Evolutionary conservation across 2,113 vertebrate species (phyloP).

Genomic region (Microcebus tavaratra): DNA sequence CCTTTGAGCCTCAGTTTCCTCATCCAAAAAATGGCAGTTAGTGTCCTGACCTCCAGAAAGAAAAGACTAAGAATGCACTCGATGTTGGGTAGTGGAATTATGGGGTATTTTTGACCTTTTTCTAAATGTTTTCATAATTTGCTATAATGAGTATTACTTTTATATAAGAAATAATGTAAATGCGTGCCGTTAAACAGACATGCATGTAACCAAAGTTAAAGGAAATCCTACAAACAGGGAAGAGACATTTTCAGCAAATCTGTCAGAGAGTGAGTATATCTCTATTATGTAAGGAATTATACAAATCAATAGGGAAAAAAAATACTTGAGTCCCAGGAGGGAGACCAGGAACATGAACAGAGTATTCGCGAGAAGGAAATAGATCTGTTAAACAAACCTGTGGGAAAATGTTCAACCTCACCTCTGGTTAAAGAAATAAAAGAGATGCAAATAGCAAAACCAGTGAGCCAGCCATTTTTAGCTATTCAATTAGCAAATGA

Average conservation of each 20-base stretch:
- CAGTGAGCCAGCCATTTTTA: background rate
- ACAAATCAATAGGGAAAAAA: background rate
- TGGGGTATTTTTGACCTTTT: background rate
- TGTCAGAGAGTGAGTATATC: background rate
- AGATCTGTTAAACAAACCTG: background rate
- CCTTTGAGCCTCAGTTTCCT: background rate
- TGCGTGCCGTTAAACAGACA: background rate
- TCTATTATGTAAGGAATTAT: background rate
- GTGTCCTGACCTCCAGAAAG: background rate
- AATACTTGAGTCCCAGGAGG: background rate
- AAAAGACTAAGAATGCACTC: background rate
- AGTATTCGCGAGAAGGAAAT: background rate
- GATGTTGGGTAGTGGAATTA: too few relatives aligned
- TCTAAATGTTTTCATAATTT: background rate
- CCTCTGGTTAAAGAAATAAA: background rate
- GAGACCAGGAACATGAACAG: background rate
- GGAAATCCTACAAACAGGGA: background rate
- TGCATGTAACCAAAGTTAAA: background rate
- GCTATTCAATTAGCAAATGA: background rate
- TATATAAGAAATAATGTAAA: background rate
- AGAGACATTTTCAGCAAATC: background rate
- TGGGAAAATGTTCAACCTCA: background rate
- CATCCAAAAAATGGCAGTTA: background rate
- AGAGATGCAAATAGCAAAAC: background rate
- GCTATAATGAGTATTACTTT: background rate